phyloP scores from a whole-genome alignment of 2,888 invertebrate genomes.

The Anarsia innoxiella region DNA sequence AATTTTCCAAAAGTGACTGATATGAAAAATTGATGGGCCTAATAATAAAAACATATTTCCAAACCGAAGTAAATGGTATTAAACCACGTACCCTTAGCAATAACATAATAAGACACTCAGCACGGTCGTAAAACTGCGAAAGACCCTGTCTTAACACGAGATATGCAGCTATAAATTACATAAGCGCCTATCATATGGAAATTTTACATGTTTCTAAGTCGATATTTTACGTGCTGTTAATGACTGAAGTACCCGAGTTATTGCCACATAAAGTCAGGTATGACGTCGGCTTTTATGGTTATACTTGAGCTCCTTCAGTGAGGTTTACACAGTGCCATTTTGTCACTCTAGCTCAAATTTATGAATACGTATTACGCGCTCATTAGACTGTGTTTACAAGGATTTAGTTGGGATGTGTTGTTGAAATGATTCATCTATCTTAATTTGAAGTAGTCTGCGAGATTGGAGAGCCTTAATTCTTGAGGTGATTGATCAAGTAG shows the following conservation, averaged over 20 bases:
- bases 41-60: too few relatives aligned
- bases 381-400: slow-evolving; percentile 1
- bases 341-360: slow-evolving; percentile 22
- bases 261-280: slow-evolving; percentile 41
- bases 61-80: too few relatives aligned
- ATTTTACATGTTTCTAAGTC: slow-evolving; percentile 18
- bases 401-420: background rate
- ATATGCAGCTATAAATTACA: slow-evolving; percentile 6
- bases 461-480: too few relatives aligned
- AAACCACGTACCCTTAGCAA: too few relatives aligned
- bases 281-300: slow-evolving; percentile 44
- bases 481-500: too few relatives aligned
- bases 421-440: too few relatives aligned
- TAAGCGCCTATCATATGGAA: slow-evolving; percentile 9
- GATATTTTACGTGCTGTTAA: slow-evolving; percentile 41
- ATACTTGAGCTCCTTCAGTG: slow-evolving; percentile 24
- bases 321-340: slow-evolving; percentile 34
- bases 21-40: too few relatives aligned
- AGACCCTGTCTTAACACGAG: background rate
- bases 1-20: too few relatives aligned
- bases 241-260: slow-evolving; percentile 36
- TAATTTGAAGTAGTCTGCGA: background rate
- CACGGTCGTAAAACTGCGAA: slow-evolving; percentile 1
- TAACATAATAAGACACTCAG: background rate
- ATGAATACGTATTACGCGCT: slow-evolving; percentile 4